Conservation (phyloP, 2,797 vertebrate species). For the Hyperoplus lanceolatus region DNA sequence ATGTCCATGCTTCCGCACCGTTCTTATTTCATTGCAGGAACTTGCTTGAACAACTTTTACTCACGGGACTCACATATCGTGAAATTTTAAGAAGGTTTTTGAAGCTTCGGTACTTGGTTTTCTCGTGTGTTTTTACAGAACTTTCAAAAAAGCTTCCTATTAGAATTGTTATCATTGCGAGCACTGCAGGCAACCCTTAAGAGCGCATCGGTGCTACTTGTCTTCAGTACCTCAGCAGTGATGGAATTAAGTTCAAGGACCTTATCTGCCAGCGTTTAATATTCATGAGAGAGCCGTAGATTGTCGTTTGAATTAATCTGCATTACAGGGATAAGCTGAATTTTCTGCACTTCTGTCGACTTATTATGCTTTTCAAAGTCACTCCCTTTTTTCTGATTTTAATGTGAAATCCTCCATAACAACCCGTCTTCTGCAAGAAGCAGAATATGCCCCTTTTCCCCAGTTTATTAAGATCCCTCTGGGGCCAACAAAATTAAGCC, state of each 20-base stretch:
- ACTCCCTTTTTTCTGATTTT: conserved; percentile 35
- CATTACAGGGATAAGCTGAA: conserved; percentile 34
- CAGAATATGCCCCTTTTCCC: conserved; percentile 66
- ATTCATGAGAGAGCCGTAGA: conserved; percentile 51
- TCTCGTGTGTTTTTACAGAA: too few relatives aligned
- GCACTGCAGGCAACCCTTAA: too few relatives aligned
- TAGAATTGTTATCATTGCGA: too few relatives aligned
- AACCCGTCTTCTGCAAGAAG: conserved; percentile 57
- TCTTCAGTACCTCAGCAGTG: too few relatives aligned
- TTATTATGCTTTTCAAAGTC: conserved; percentile 46
- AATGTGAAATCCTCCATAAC: conserved; percentile 25
- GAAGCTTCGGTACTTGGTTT: too few relatives aligned
- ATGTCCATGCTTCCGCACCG: background rate
- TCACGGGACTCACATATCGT: too few relatives aligned
- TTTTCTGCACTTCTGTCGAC: conserved; percentile 23
- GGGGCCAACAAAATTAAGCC: conserved; percentile 53
- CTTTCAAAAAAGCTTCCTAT: too few relatives aligned
- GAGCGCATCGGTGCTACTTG: too few relatives aligned
- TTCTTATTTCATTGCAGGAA: background rate
- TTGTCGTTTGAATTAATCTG: conserved; percentile 50
- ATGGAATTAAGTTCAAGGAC: too few relatives aligned
- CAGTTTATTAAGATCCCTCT: conserved; percentile 76
- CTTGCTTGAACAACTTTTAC: too few relatives aligned
- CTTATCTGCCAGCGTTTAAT: conserved; percentile 12
- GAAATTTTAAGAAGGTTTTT: too few relatives aligned